Conservation (phyloP, 2,113 vertebrate genomes). For the Axis porcinus region DNA sequence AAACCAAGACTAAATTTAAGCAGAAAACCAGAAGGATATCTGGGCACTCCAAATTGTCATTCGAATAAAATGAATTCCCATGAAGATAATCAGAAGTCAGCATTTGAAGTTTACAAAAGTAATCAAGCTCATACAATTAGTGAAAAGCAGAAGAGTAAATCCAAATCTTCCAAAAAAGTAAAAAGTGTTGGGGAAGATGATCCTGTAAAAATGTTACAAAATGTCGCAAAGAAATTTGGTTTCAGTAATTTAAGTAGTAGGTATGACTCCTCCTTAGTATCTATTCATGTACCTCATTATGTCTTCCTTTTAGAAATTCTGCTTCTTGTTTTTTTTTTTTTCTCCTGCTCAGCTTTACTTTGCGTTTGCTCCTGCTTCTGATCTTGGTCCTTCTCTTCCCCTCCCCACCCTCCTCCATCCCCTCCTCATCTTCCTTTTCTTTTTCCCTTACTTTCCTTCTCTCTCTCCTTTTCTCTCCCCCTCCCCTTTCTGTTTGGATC, state of each 20-base stretch:
- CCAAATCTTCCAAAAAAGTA: constrained; percentile 87
- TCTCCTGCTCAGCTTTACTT: not conserved
- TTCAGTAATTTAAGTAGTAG: constrained; percentile 88
- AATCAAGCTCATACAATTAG: constrained; percentile 80
- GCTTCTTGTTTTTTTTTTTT: not conserved
- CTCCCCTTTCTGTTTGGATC: not conserved
- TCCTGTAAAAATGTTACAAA: constrained; percentile 92
- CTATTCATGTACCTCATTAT: not conserved
- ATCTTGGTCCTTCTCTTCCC: not conserved
- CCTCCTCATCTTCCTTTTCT: not conserved
- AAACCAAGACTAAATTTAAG: constrained; percentile 80
- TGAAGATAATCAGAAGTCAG: constrained; percentile 83
- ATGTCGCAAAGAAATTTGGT: constrained; percentile 90
- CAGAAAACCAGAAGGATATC: constrained; percentile 76
- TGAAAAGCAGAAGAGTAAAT: constrained; percentile 88
- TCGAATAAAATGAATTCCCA: constrained; percentile 86
- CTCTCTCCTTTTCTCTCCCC: not conserved
- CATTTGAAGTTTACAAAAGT: constrained; percentile 89
- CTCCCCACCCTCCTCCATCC: too few relatives aligned
- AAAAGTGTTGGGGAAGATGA: constrained; percentile 84
- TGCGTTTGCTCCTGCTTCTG: not conserved
- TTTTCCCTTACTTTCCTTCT: not conserved
- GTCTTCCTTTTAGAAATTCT: not conserved
- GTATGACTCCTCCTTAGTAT: constrained; percentile 75
- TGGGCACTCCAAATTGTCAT: constrained; percentile 86